Base-by-base conservation (phyloP, 2,888 invertebrate genomes). In the Pogonocherus hispidulus region DNA sequence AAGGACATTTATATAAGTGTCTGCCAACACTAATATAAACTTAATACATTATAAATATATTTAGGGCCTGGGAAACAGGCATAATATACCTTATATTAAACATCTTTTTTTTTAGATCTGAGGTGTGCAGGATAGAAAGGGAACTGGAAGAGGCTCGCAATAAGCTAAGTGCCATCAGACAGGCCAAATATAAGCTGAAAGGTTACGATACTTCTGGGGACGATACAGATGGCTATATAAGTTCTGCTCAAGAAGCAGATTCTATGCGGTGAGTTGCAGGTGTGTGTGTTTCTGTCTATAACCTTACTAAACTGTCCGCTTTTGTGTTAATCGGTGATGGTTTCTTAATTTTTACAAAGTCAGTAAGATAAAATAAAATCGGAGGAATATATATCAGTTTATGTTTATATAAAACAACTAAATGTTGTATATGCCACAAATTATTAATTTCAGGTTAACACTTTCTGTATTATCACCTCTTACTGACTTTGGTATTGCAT, bases 61-160 rank as follows among this genome's bases (percentile, higher is more conserved):
- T n/a, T n/a, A n/a, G n/a, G n/a, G n/a, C n/a, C n/a, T n/a, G n/a
- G n/a, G n/a, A n/a, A n/a, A n/a, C n/a, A n/a, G n/a, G n/a, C n/a
- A n/a, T n/a, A n/a, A n/a, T n/a, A n/a, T n/a, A n/a, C n/a, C n/a
- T n/a, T n/a, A n/a, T n/a, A n/a, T n/a, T n/a, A n/a, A n/a, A n/a
- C n/a, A 23, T 23, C 4, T 44, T 11, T 51, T 9, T 23, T 63
- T 73, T n/a, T 16, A 90, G 91, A 66, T 93, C 95, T 0, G 95
- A 95, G 81, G 97, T 99, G 1, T 88, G 98, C 64, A 91, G 96
- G 79, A 98, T 98, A 82, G 99, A 99, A 85, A 91, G 94, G 75
- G 95, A 98, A 87, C 86, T 99, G 65, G 95, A 96, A 77, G 96
- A 96, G 81, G 99, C 99, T 0, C 89, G 98, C 55, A 93, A 94